A percentile compares a stretch with the other conserved stretches of the same genome.
Evolutionary conservation across 2,113 vertebrate species (phyloP).

Genomic region (Plecturocebus donacophilus): DNA sequence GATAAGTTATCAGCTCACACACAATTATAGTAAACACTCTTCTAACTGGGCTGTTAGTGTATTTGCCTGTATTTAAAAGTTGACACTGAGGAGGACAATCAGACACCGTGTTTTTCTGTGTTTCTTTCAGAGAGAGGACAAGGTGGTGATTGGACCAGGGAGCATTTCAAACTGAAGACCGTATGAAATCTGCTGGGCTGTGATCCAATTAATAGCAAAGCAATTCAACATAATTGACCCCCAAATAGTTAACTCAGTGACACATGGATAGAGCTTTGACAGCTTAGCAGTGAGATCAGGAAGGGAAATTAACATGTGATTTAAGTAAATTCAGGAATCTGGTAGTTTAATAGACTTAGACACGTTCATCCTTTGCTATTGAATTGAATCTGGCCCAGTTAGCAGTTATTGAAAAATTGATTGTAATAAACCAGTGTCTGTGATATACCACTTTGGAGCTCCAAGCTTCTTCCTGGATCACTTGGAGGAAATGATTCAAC

Average conservation of each 20-base stretch:
- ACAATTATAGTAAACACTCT: not conserved
- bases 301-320: slow-evolving; percentile 78
- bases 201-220: slow-evolving; percentile 61
- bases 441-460: slow-evolving; percentile 53
- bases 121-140: slow-evolving; percentile 16
- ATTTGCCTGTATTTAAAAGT: not conserved
- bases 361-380: slow-evolving; percentile 75
- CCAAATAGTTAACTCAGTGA: slow-evolving; percentile 65
- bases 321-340: slow-evolving; percentile 74
- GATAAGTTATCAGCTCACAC: not conserved
- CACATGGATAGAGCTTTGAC: slow-evolving; percentile 55
- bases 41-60: not conserved
- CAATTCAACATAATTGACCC: slow-evolving; percentile 66
- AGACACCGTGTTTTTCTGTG: slow-evolving; percentile 34
- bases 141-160: not conserved
- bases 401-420: slow-evolving; percentile 71
- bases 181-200: slow-evolving; percentile 56
- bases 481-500: slow-evolving; percentile 64
- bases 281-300: slow-evolving; percentile 71
- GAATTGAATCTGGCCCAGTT: slow-evolving; percentile 59
- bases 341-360: slow-evolving; percentile 72
- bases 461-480: slow-evolving; percentile 62
- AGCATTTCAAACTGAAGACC: slow-evolving; percentile 35
- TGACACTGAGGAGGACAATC: not conserved
- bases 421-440: slow-evolving; percentile 57